A percentile compares a stretch with the other conserved stretches of the same genome.
Evolutionary conservation across 2,797 vertebrate genomes (phyloP).

Genomic region (Halcyon badia): DNA sequence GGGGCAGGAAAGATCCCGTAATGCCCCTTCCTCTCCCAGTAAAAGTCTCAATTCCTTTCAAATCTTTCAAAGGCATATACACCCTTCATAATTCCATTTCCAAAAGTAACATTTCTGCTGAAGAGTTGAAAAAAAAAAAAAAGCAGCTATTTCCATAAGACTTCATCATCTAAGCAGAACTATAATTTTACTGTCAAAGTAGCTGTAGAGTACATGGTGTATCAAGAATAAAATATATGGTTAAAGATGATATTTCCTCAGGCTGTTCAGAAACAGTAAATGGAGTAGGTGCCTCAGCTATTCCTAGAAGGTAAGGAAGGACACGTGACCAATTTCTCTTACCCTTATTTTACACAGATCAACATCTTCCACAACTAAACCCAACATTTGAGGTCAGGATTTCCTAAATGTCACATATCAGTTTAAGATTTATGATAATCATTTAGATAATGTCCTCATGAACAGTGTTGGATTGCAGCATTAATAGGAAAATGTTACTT

Average conservation of each 20-base stretch:
- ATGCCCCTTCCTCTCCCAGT: neutral
- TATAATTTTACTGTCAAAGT: conserved; percentile 53
- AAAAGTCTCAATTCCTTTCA: neutral
- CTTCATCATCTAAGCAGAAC: conserved; percentile 10
- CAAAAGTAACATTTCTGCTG: neutral
- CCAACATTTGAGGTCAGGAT: no score
- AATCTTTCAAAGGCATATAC: neutral
- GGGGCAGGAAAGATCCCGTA: neutral
- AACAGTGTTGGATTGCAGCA: neutral
- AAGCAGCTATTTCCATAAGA: conserved; percentile 23
- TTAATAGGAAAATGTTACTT: neutral
- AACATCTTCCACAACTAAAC: no score
- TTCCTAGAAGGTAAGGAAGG: neutral
- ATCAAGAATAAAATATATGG: conserved; percentile 37
- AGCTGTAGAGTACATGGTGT: neutral
- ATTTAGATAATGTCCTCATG: neutral
- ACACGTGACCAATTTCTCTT: neutral
- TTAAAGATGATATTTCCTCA: conserved; percentile 31
- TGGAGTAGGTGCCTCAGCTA: neutral
- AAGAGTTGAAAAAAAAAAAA: conserved; percentile 10
- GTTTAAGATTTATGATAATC: no score
- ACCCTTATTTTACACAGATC: neutral
- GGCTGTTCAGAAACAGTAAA: conserved; percentile 29
- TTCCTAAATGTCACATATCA: neutral
- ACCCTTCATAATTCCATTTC: neutral